phyloP scores from a whole-genome alignment of 2,888 invertebrate genomes.

The Eristalinus sepulchralis region DNA sequence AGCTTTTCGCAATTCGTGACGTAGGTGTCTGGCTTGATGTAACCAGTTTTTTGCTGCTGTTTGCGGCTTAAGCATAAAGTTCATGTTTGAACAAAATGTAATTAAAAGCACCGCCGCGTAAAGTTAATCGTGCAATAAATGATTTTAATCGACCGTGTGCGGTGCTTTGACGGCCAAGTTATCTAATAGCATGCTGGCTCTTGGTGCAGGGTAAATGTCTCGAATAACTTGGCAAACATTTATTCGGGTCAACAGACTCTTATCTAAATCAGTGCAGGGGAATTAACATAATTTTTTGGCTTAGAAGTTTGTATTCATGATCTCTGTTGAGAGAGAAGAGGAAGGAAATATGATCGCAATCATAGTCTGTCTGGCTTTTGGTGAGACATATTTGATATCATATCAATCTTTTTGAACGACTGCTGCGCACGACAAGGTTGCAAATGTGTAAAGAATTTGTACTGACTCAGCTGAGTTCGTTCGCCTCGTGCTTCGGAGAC shows the following conservation, averaged over 20 bases:
- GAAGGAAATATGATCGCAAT: neutral
- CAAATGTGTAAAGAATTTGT: neutral
- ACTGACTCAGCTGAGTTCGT: neutral
- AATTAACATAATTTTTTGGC: neutral
- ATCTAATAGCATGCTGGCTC: neutral
- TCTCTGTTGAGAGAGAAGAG: neutral
- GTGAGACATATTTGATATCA: neutral
- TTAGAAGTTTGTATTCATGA: neutral
- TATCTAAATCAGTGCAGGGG: neutral
- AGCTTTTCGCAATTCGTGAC: slow-evolving; percentile 17
- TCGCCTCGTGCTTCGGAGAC: neutral
- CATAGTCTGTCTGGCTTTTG: neutral
- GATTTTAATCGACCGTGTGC: neutral
- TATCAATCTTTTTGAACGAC: neutral
- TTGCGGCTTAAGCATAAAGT: neutral
- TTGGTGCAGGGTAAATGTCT: neutral
- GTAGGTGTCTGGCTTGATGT: slow-evolving; percentile 17
- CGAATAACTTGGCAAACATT: neutral
- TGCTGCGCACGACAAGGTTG: no score
- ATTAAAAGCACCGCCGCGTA: neutral
- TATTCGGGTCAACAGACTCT: slow-evolving; percentile 13
- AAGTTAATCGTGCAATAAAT: neutral
- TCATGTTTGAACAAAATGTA: neutral
- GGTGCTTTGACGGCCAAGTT: neutral
- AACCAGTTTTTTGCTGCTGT: neutral